A percentile compares a stretch with the other conserved stretches of the same genome.
phyloP scores from a whole-genome alignment of 2,888 invertebrate species.

The Mantis religiosa region DNA sequence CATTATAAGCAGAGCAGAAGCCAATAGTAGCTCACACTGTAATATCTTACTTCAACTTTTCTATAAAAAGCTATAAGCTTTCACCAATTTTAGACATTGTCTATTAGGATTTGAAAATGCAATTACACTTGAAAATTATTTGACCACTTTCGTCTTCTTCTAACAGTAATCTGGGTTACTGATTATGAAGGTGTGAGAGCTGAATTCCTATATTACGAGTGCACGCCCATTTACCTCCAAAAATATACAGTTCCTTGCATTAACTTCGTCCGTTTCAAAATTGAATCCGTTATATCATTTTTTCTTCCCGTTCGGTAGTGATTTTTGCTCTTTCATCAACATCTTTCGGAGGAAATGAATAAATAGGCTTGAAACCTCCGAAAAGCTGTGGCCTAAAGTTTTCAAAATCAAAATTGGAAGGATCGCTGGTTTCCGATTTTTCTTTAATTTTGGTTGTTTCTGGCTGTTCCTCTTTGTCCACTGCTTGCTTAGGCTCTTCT shows the following conservation, averaged over 20 bases:
- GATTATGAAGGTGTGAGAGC: neutral
- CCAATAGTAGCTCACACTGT: too few relatives aligned
- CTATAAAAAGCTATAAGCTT: too few relatives aligned
- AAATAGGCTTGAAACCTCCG: conserved; percentile 64
- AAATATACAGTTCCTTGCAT: neutral
- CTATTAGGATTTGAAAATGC: neutral
- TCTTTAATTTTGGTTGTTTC: conserved; percentile 15
- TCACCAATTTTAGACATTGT: too few relatives aligned
- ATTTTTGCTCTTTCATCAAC: conserved; percentile 14
- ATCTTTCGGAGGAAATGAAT: conserved; percentile 31
- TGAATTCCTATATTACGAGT: neutral
- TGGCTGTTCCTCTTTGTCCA: conserved; percentile 30
- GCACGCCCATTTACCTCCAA: neutral
- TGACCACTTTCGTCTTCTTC: neutral
- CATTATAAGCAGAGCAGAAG: too few relatives aligned
- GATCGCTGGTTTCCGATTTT: conserved; percentile 33
- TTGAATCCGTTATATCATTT: neutral
- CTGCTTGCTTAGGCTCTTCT: conserved; percentile 18
- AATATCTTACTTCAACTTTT: too few relatives aligned
- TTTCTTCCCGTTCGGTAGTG: conserved; percentile 26
- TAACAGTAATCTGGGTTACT: neutral
- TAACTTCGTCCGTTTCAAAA: neutral
- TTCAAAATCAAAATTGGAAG: conserved; percentile 58
- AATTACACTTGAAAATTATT: neutral
- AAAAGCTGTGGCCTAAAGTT: conserved; percentile 65